Evolutionary conservation across 2,888 invertebrate species (phyloP).

Genomic region (Piscicola geometra): DNA sequence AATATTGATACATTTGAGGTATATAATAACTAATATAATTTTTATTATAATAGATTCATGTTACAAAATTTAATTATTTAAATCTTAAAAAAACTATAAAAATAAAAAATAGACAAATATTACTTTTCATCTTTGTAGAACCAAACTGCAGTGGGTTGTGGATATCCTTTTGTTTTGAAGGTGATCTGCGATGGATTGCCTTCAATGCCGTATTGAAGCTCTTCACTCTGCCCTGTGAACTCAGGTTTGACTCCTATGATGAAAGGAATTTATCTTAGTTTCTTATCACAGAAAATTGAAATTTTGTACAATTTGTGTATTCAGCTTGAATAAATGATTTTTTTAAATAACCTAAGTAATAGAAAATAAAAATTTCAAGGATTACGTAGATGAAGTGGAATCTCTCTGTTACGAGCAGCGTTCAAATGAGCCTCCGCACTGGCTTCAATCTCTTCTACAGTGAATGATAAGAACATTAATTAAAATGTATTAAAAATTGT

Average conservation of each 20-base stretch:
- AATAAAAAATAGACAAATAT: too few relatives aligned
- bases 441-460: background rate
- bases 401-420: conserved; percentile 14
- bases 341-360: too few relatives aligned
- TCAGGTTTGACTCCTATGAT: conserved; percentile 42
- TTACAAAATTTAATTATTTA: too few relatives aligned
- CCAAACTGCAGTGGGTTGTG: conserved; percentile 86
- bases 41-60: too few relatives aligned
- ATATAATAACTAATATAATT: background rate
- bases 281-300: too few relatives aligned
- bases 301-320: too few relatives aligned
- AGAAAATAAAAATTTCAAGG: too few relatives aligned
- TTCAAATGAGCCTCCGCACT: background rate
- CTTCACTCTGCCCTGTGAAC: conserved; percentile 68
- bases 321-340: too few relatives aligned
- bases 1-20: background rate
- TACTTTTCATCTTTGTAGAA: conserved; percentile 60
- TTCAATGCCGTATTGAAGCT: conserved; percentile 84
- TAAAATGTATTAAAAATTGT: too few relatives aligned
- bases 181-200: conserved; percentile 82
- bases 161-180: conserved; percentile 93
- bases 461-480: too few relatives aligned
- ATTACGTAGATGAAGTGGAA: too few relatives aligned
- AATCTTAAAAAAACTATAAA: background rate
- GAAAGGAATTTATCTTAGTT: too few relatives aligned